A percentile compares a stretch with the other conserved stretches of the same genome.
Conservation (phyloP, 2,797 vertebrate genomes). For the Tenualosa ilisha region DNA sequence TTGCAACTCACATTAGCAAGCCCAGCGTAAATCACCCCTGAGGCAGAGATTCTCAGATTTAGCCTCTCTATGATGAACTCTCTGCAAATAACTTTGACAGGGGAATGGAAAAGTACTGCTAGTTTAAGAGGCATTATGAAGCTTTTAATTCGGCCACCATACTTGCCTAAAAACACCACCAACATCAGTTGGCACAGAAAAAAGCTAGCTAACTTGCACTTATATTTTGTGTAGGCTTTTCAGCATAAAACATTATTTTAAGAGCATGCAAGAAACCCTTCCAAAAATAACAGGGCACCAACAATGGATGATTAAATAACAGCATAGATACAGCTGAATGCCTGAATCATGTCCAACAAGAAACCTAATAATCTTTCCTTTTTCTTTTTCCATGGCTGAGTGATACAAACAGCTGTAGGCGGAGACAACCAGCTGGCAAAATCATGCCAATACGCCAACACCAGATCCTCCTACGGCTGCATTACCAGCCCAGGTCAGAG, state of each 20-base stretch:
- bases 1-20: neutral
- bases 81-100: neutral
- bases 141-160: neutral
- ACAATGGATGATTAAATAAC: neutral
- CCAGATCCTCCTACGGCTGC: neutral
- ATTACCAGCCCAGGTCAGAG: neutral
- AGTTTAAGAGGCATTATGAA: no score
- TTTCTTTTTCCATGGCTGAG: neutral
- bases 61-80: neutral
- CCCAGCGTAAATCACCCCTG: neutral
- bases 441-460: neutral
- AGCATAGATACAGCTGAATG: neutral
- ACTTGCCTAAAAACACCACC: neutral
- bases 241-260: neutral
- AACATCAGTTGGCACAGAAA: neutral
- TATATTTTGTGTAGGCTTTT: neutral
- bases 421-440: neutral
- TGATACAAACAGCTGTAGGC: conserved; percentile 1
- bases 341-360: neutral
- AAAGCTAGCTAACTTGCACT: neutral
- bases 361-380: neutral
- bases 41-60: neutral
- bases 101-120: neutral
- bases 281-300: neutral
- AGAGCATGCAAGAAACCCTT: neutral